A percentile compares a stretch with the other conserved stretches of the same genome.
Conservation (phyloP, 2,797 vertebrate species). For the Platalea minor region DNA sequence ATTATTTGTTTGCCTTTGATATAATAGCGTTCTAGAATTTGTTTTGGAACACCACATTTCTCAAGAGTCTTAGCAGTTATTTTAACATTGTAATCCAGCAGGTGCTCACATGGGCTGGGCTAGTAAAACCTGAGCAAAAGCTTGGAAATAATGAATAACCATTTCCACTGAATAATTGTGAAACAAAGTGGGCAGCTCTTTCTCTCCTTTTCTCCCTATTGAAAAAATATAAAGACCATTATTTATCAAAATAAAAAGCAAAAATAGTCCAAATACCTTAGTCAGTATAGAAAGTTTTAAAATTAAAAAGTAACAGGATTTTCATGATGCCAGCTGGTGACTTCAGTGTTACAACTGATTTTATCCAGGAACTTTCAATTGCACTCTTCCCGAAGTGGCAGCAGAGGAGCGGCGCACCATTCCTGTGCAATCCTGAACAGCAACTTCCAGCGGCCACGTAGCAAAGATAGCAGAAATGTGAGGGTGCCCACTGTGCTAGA, state of each 20-base stretch:
- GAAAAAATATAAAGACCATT: not conserved
- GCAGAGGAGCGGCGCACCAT: not conserved
- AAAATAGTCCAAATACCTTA: not conserved
- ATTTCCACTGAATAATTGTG: not conserved
- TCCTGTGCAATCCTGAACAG: not conserved
- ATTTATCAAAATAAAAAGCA: not conserved
- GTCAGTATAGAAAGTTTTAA: not conserved
- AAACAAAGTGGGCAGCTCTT: not conserved
- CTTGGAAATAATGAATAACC: not conserved
- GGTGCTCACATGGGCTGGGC: not conserved
- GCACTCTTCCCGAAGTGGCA: not conserved
- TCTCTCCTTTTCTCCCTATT: not conserved
- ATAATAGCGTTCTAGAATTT: not conserved
- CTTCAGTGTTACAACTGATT: not conserved
- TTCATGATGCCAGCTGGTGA: not conserved
- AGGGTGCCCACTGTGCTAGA: not conserved
- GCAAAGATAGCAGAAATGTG: not conserved
- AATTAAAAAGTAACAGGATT: not conserved
- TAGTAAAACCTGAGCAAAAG: not conserved
- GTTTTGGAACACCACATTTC: not conserved
- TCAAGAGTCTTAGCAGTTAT: not conserved
- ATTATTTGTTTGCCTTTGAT: slow-evolving; percentile 9
- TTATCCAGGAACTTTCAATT: not conserved
- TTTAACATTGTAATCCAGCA: not conserved
- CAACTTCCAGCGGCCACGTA: not conserved